Evolutionary conservation across 2,888 invertebrate genomes (phyloP), one percentile per base, ranked within the genome.

Genomic region (Phengaris alcon): DNA sequence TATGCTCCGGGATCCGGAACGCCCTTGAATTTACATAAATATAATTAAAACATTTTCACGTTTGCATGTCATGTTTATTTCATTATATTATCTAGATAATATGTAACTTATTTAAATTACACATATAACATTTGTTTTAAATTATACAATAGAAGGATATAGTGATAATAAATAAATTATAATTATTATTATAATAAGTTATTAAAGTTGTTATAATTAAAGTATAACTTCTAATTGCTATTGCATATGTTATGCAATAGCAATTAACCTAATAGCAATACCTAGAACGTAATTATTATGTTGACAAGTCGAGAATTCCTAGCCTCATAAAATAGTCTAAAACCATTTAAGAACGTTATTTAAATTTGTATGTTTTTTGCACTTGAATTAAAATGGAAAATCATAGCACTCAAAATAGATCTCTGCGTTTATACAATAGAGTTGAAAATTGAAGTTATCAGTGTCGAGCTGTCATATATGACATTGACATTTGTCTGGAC

Each of bases 241-340:
- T 64, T 64, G 35, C 64, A 64, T 35, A 64, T 22, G 22, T 22
- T 22, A 22, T 22, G 22, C 22, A 22, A 22, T 22, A 22, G 22
- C 22, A 22, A 22, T 22, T 22, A 22, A 22, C 22, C 22, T 22
- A 22, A 22, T 22, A 22, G 22, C 22, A 22, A 22, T 22, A 64
- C 6, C 2, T 64, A 35, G 35, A 35, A 35, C 35, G 35, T 35
- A 35, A 35, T 35, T 64, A 64, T 64, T 64, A 35, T 64, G 64
- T 64, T 35, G 7, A 64, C 2, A 44, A 64, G 64, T 64, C 6
- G 12, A 64, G n/a, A 69, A 69, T 69, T 69, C 69, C 69, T 69
- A 8, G 8, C 48, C 51, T 72, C 72, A 35, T 54, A 72, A 72
- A 35, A 54, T 13, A 35, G 35, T 54, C 35, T 54, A 13, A 52